These are phyloP conservation scores for Oryzias woworae DNA, from an alignment of 2,113 vertebrate species.

Conservation along the genomic window DNA sequence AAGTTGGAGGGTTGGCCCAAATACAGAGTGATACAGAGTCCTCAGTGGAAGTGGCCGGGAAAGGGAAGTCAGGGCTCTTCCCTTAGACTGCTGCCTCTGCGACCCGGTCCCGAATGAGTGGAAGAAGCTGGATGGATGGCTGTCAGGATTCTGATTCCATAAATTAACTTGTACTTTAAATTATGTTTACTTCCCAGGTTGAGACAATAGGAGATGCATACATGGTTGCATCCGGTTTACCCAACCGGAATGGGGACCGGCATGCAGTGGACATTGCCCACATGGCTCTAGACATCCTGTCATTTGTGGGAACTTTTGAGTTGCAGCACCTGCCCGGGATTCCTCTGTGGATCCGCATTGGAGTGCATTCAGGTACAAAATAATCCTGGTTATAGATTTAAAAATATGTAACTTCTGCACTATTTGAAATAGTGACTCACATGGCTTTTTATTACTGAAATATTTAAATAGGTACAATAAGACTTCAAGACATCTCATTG, in stretches of 20 bases:
- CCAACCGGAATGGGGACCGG: constrained; percentile 89
- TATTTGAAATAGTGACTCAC: neutral
- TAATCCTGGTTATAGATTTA: neutral
- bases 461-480: no score
- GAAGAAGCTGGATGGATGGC: no score
- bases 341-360: constrained; percentile 98
- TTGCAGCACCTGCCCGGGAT: constrained; percentile 91
- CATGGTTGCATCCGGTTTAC: constrained; percentile 96
- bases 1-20: no score
- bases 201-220: constrained; percentile 98
- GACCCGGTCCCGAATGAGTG: no score
- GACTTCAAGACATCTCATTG: no score
- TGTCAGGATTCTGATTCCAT: neutral
- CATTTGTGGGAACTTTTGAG: constrained; percentile 93
- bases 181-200: constrained; percentile 75
- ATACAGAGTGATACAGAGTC: no score
- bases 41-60: no score
- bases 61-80: no score
- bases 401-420: neutral
- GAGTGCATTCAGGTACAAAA: constrained; percentile 91
- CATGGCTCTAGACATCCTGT: constrained; percentile 96
- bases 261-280: constrained; percentile 93
- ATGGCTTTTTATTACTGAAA: no score
- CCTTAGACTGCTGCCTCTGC: no score
- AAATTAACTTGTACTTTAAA: neutral